Evolutionary conservation across 1,140 invertebrate genomes (phyloP).

Genomic region (Drosophila simulans): DNA sequence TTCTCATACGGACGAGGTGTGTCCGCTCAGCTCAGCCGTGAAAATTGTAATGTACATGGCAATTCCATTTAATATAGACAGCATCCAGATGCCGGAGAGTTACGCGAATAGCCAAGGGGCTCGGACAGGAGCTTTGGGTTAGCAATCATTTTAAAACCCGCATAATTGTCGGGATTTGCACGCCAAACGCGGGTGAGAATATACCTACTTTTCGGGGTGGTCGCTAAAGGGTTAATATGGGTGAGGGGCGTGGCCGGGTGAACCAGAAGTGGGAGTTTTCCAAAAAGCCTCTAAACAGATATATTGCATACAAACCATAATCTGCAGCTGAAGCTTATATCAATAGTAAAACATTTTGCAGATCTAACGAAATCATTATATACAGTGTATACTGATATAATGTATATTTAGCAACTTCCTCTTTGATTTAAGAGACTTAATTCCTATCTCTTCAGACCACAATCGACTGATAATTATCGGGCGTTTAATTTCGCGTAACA

Average conservation of each 20-base stretch:
- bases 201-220: constrained; percentile 3
- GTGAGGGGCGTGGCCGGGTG: constrained; percentile 32
- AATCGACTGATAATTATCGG: constrained; percentile 64
- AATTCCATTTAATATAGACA: constrained; percentile 73
- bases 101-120: constrained; percentile 75
- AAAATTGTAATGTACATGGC: constrained; percentile 76
- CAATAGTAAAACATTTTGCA: too few species aligned
- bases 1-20: constrained; percentile 54
- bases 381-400: too few species aligned
- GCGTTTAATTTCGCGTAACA: constrained; percentile 57
- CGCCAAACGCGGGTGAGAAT: constrained; percentile 46
- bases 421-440: too few species aligned
- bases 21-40: constrained; percentile 75
- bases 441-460: constrained; percentile 26
- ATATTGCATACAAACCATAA: background rate
- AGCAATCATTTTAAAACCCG: constrained; percentile 78
- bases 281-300: constrained; percentile 2
- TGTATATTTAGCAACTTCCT: too few species aligned
- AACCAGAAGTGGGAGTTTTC: constrained; percentile 14
- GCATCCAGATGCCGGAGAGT: constrained; percentile 61
- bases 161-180: constrained; percentile 82
- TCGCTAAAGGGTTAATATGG: constrained; percentile 33
- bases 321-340: background rate
- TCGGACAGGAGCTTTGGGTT: constrained; percentile 42
- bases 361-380: too few species aligned